Evolutionary conservation across 2,113 vertebrate genomes (phyloP).

Genomic region (Pyxicephalus adspersus): DNA sequence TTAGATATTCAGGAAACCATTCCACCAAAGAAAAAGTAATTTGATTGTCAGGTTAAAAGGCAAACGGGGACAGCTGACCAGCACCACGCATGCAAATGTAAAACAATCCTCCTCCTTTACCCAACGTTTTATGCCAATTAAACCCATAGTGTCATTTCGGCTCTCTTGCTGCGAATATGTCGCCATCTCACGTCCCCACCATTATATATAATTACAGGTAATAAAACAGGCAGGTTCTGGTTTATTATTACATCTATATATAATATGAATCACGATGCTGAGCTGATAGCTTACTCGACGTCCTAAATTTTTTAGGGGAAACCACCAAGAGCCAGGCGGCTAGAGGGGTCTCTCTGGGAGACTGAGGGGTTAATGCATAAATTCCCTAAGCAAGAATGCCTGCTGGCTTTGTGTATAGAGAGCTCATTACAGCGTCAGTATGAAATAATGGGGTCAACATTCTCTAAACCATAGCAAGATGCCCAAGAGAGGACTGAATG

Average conservation of each 20-base stretch:
- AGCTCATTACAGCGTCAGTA: slow-evolving; percentile 34
- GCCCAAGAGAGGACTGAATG: slow-evolving; percentile 10
- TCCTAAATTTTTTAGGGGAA: not conserved
- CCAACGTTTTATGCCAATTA: not conserved
- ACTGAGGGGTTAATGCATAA: slow-evolving; percentile 36
- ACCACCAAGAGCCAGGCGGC: not conserved
- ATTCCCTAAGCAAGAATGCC: slow-evolving; percentile 17
- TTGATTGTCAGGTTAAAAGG: no score
- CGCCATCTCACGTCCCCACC: slow-evolving; percentile 35
- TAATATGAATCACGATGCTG: slow-evolving; percentile 30
- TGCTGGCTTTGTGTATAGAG: slow-evolving; percentile 21
- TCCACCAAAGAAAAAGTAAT: no score
- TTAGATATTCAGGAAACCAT: no score
- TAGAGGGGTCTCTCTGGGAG: not conserved
- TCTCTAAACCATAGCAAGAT: slow-evolving; percentile 19
- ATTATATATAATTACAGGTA: slow-evolving; percentile 51
- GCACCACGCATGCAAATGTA: no score
- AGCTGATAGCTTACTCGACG: not conserved
- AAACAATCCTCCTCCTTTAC: not conserved
- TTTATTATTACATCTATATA: slow-evolving; percentile 52
- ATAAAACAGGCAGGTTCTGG: slow-evolving; percentile 46
- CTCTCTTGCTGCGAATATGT: slow-evolving; percentile 27
- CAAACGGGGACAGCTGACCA: no score
- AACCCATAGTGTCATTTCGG: not conserved
- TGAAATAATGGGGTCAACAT: slow-evolving; percentile 41